These are phyloP conservation scores for Masticophis lateralis DNA, from an alignment of 2,797 vertebrate genomes.

Conservation along the genomic window DNA sequence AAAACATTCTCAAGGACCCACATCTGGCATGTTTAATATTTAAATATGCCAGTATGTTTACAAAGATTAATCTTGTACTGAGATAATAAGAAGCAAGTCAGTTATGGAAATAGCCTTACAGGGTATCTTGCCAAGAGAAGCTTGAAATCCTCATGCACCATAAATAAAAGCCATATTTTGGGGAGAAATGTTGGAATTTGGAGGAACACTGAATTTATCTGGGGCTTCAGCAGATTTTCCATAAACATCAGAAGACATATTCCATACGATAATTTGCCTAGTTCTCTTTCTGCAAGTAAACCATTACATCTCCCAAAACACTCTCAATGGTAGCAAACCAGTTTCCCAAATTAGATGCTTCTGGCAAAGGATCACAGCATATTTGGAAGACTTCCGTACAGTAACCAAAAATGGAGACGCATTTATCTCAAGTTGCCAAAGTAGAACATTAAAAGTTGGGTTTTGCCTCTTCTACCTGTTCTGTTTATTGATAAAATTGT, in stretches of 20 bases:
- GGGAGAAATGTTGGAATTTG: background rate
- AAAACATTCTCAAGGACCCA: background rate
- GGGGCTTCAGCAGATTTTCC: background rate
- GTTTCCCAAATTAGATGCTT: background rate
- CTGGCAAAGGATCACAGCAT: background rate
- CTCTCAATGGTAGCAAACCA: background rate
- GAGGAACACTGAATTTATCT: background rate
- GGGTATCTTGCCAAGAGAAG: constrained; percentile 2
- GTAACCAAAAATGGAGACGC: background rate
- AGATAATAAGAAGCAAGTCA: constrained; percentile 23
- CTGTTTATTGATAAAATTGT: background rate
- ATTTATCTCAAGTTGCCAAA: background rate
- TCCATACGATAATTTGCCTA: background rate
- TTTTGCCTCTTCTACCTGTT: background rate
- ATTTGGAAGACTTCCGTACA: background rate
- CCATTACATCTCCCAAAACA: background rate
- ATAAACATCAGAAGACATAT: background rate
- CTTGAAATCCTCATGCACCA: background rate
- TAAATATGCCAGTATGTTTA: constrained; percentile 3
- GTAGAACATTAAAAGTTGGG: constrained; percentile 1
- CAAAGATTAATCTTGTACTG: constrained; percentile 22
- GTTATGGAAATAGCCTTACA: constrained; percentile 1
- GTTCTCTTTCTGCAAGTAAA: background rate
- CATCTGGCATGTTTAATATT: constrained; percentile 5
- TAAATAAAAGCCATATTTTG: background rate